Evolutionary conservation across 2,888 invertebrate species (phyloP).

Genomic region (Hirtodrosophila alboralis): DNA sequence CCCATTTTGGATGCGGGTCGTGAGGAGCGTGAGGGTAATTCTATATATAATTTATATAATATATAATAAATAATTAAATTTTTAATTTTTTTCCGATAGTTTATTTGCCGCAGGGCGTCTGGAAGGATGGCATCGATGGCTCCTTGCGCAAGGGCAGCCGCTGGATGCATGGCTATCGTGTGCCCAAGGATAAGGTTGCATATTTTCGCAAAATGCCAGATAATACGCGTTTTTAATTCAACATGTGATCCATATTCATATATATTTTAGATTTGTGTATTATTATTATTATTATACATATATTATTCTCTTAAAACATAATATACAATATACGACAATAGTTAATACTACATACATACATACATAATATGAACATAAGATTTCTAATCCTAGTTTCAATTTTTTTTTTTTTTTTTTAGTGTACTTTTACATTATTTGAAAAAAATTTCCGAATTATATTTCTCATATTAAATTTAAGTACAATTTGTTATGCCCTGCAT

Average conservation of each 20-base stretch:
- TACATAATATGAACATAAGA: conserved; percentile 16
- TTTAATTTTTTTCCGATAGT: conserved; percentile 84
- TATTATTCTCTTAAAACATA: conserved; percentile 19
- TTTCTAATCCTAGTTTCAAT: conserved; percentile 5
- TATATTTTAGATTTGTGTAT: conserved; percentile 21
- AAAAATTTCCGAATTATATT: conserved; percentile 3
- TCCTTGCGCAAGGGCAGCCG: conserved; percentile 93
- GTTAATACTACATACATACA: conserved; percentile 31
- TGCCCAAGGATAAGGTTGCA: conserved; percentile 91
- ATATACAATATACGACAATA: conserved; percentile 22
- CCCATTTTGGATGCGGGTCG: conserved; percentile 90
- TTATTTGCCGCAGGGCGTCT: conserved; percentile 95
- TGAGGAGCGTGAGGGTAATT: conserved; percentile 88
- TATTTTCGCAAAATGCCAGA: conserved; percentile 94
- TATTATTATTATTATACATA: conserved; percentile 15
- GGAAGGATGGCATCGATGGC: conserved; percentile 96
- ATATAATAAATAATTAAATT: not conserved
- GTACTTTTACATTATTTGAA: conserved; percentile 6
- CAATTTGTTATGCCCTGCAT: conserved; percentile 22
- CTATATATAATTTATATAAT: too few species aligned
- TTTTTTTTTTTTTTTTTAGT: conserved; percentile 2
- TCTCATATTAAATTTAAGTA: conserved; percentile 27
- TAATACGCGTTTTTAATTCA: conserved; percentile 88
- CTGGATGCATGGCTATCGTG: conserved; percentile 95
- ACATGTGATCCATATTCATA: not conserved